Base-by-base conservation (phyloP, 2,113 vertebrate species). In the Suricata suricatta region DNA sequence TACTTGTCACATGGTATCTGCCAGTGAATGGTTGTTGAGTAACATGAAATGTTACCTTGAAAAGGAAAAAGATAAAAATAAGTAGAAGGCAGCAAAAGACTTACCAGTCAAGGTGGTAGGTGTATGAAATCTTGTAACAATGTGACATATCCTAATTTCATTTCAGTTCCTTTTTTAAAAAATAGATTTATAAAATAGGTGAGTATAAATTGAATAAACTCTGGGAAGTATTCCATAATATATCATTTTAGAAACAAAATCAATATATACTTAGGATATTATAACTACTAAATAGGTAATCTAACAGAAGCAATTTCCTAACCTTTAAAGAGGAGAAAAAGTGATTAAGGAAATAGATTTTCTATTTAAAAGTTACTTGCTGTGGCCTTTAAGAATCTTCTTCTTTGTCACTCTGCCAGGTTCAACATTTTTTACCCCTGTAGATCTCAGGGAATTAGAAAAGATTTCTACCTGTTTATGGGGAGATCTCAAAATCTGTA, bases 201-300 rank as follows among this genome's bases (percentile, higher is more conserved):
- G 47, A 97, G 83, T 69, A 21, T 77, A 88, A 80, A 95, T 88
- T 92, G 97, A 97, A 98, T 91, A 97, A 98, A 95, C 54, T 80
- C 52, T 90, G 86, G 84, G 27, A 88, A 84, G 31, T 68, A 87
- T 94, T 71, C 64, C 96, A 96, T 77, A 95, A 98, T 98, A 96
- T 50, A 97, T 98, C 96, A 96, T 96, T 97, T 95, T 79, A 88
- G 95, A 98, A 98, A 97, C 86, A 96, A 96, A 98, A 98, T 98
- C 97, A 97, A 97, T 98, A 80, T 72, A 85, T 90, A 2, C 95
- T 98, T 98, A 97, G 92, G 63, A 72, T 98, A 77, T 97, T 98
- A 95, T 97, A 96, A 94, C 72, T 81, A 83, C 93, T 98, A 98
- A 98, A 90, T 90, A 97, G 57, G 50, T 91, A 97, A 98, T 98